Conservation (phyloP, 2,113 vertebrate species). For the Anas platyrhynchos region DNA sequence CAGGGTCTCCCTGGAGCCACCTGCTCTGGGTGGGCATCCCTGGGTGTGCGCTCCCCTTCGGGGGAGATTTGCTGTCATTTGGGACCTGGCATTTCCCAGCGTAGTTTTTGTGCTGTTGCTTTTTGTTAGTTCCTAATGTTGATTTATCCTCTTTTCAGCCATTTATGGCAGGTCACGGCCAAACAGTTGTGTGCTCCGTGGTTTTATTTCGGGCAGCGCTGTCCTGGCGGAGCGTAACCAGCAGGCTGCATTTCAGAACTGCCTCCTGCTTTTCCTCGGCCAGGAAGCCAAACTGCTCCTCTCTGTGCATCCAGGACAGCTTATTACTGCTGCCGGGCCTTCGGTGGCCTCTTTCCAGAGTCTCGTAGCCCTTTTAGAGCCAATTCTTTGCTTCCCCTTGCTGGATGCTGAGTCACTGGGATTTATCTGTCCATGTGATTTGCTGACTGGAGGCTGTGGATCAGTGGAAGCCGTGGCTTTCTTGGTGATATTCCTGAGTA, state of each 20-base stretch:
- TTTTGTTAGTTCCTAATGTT: neutral
- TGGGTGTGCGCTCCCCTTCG: accelerated
- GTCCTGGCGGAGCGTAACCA: neutral
- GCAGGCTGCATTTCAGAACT: conserved; percentile 2
- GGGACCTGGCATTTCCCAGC: neutral
- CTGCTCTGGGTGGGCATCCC: conserved; percentile 21
- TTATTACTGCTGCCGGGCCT: neutral
- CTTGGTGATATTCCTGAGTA: neutral
- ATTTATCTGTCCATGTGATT: neutral
- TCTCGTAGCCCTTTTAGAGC: neutral
- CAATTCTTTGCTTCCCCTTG: neutral
- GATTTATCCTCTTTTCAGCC: neutral
- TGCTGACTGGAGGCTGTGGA: neutral
- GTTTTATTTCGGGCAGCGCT: conserved; percentile 32
- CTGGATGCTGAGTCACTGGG: neutral
- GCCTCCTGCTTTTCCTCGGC: neutral
- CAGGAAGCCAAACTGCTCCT: neutral
- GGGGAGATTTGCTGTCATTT: neutral
- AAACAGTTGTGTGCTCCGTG: neutral
- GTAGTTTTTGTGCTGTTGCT: neutral
- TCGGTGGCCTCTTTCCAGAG: conserved; percentile 20
- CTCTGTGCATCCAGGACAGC: conserved; percentile 8
- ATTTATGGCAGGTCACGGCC: conserved; percentile 25
- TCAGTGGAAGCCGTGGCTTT: neutral
- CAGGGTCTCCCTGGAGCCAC: neutral